These are phyloP conservation scores for Dicranocentrus wangi DNA, from an alignment of 2,888 invertebrate genomes.

Conservation along the genomic window DNA sequence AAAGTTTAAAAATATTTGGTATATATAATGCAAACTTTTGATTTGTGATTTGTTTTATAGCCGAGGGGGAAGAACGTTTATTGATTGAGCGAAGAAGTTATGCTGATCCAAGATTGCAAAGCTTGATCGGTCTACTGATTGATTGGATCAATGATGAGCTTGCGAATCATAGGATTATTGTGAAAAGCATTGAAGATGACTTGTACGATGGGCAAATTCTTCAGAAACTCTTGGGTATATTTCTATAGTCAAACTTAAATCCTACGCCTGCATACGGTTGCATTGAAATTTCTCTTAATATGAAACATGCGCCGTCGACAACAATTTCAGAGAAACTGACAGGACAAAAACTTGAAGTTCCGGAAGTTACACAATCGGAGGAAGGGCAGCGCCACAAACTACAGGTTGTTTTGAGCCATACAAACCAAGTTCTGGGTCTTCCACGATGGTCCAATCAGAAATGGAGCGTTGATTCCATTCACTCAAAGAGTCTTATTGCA, in stretches of 20 bases:
- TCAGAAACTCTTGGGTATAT: conserved; percentile 81
- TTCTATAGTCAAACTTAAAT: neutral
- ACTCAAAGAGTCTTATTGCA: conserved; percentile 96
- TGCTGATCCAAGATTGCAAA: conserved; percentile 88
- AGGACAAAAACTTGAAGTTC: conserved; percentile 91
- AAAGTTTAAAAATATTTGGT: neutral
- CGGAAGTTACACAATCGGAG: conserved; percentile 98
- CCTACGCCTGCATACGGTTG: no score
- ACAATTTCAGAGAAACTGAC: conserved; percentile 95
- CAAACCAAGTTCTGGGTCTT: conserved; percentile 87
- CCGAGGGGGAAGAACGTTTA: conserved; percentile 96
- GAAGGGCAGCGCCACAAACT: conserved; percentile 97
- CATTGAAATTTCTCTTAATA: no score
- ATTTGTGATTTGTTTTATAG: conserved; percentile 76
- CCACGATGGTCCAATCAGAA: conserved; percentile 86
- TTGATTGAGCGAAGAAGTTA: conserved; percentile 93
- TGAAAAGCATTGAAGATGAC: conserved; percentile 96
- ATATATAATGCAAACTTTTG: conserved; percentile 40
- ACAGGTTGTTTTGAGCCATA: conserved; percentile 88
- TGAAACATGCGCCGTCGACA: no score
- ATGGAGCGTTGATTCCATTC: conserved; percentile 97
- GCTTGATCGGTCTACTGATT: conserved; percentile 88
- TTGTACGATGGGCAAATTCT: conserved; percentile 96
- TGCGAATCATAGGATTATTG: conserved; percentile 95
- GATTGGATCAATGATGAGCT: conserved; percentile 99